Evolutionary conservation across 2,888 invertebrate genomes (phyloP).

Genomic region (Chymomyza procnemis): DNA sequence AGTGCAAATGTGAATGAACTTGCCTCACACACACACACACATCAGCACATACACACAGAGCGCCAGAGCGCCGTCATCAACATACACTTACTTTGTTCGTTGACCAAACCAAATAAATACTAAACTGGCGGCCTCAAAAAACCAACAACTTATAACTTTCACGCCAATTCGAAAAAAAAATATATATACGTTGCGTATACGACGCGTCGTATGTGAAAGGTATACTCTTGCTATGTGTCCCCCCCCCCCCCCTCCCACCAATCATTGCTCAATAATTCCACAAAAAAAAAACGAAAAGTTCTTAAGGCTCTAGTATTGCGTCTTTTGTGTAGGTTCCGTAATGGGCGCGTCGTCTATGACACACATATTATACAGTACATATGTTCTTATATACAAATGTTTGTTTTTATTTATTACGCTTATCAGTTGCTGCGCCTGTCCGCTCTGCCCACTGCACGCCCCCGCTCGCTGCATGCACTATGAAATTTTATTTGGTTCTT

Average conservation of each 20-base stretch:
- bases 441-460: no score
- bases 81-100: conserved; percentile 1
- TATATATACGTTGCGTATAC: not conserved
- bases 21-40: conserved; percentile 45
- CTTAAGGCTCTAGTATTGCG: not conserved
- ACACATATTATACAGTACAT: not conserved
- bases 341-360: not conserved
- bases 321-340: not conserved
- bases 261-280: not conserved
- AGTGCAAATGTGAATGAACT: conserved; percentile 77
- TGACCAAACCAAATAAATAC: not conserved
- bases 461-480: not conserved
- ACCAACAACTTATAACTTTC: conserved; percentile 55
- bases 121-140: conserved; percentile 13
- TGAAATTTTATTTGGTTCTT: not conserved
- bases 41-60: not conserved
- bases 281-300: not conserved
- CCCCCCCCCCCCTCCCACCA: no score
- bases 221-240: not conserved
- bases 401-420: not conserved
- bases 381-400: not conserved
- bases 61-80: not conserved
- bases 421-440: not conserved
- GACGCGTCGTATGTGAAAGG: conserved; percentile 35
- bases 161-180: conserved; percentile 44